Evolutionary conservation across 2,113 vertebrate species (phyloP).

Genomic region (Lutjanus erythropterus): DNA sequence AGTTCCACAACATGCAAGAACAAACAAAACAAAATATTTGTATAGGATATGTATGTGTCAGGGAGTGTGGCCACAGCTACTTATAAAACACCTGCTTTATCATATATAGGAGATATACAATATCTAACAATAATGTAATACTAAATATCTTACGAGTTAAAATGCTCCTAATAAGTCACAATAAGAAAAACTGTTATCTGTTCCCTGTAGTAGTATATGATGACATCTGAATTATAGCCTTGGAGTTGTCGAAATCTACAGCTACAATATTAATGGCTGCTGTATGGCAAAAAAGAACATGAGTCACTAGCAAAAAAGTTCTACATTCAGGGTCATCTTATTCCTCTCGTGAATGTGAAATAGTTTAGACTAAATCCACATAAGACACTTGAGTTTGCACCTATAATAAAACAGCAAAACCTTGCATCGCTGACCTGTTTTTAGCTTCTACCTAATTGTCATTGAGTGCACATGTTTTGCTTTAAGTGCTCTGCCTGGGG

Average conservation of each 20-base stretch:
- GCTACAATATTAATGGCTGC: neutral
- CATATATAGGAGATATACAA: neutral
- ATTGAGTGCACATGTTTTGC: constrained; percentile 36
- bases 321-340: neutral
- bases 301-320: neutral
- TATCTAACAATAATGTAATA: neutral
- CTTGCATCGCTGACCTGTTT: constrained; percentile 8
- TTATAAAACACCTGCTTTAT: neutral
- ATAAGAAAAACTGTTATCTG: neutral
- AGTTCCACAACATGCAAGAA: neutral
- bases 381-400: neutral
- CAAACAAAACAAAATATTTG: neutral
- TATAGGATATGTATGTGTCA: neutral
- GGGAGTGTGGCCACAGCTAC: neutral
- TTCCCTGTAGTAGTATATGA: neutral
- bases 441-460: constrained; percentile 30
- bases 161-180: neutral
- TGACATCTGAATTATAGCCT: neutral
- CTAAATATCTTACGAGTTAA: neutral
- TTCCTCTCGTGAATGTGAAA: constrained; percentile 11
- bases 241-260: neutral
- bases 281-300: neutral
- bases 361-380: neutral
- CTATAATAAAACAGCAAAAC: neutral
- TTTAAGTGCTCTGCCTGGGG: constrained; percentile 30